Conservation (phyloP, 2,113 vertebrate genomes). For the Bubo bubo region DNA sequence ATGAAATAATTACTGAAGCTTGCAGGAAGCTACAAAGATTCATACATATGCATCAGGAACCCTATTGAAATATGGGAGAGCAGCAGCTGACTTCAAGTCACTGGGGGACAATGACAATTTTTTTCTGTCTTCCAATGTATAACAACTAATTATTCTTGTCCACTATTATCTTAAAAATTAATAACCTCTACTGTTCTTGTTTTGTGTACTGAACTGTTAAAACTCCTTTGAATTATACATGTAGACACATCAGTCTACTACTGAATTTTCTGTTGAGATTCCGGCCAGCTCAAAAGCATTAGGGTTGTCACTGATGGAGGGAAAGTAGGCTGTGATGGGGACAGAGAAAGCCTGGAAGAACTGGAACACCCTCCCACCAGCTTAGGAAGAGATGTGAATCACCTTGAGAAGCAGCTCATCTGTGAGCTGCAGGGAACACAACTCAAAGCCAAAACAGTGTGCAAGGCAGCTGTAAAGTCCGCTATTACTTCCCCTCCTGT, state of each 20-base stretch:
- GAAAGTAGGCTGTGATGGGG: background rate
- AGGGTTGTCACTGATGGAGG: background rate
- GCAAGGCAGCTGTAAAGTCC: background rate
- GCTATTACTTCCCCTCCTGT: background rate
- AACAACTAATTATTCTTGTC: background rate
- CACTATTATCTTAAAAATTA: background rate
- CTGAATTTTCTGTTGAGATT: background rate
- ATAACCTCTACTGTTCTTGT: background rate
- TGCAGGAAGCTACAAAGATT: background rate
- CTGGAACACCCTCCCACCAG: background rate
- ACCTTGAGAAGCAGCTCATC: background rate
- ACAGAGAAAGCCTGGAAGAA: background rate
- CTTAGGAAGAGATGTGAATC: background rate
- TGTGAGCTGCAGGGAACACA: background rate
- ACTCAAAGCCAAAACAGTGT: background rate
- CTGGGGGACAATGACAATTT: background rate
- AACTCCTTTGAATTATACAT: background rate
- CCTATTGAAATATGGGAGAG: background rate
- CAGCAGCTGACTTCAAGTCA: background rate
- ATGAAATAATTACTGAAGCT: constrained; percentile 47
- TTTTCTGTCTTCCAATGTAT: background rate
- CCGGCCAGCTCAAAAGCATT: background rate
- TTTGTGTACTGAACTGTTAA: background rate
- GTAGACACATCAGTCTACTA: background rate
- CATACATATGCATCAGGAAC: background rate